Evolutionary conservation across 2,888 invertebrate species (phyloP), one percentile per base, ranked within the genome.

Genomic region (Drosophila picticornis): DNA sequence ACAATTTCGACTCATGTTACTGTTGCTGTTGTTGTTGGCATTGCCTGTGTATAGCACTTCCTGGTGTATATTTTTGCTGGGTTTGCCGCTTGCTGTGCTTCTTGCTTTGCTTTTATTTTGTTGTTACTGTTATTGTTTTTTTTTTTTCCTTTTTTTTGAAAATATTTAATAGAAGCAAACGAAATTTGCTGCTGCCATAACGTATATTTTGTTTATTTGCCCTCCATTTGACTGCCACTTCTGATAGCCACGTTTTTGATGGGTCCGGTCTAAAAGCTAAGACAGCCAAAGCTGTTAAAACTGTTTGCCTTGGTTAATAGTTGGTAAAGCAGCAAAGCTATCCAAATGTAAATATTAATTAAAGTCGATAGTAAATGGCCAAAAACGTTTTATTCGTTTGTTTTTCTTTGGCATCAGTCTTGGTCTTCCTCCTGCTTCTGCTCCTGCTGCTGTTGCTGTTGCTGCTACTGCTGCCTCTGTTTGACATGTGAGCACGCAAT

Each of bases 281-380:
- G 75, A 71, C 72, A 87, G 65, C 68, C 66, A 84, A 83, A 91
- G 86, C 91, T 86, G 91, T 88, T 86, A 86, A 91, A 74, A 88
- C 88, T 86, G 86, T 86, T 86, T 86, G 88, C 86, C 62, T 62
- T 75, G 74, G 90, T 80, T 86, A 86, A 91, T 86, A 86, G 91
- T 84, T 64, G 67, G 69, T 27, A 77, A 72, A 77, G 74, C 65
- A 59, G 60, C 70, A 59, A 27, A 82, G 77, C 77, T 50, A 74
- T 70, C 75, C 72, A 64, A 81, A 84, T 72, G 88, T 90, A 86
- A 86, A 86, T 90, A 86, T 91, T 86, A 91, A 90, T 86, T 86
- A 91, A 90, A 90, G 85, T 88, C 91, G 85, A 90, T 86, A 87
- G 91, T 90, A 89, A 90, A 89, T 86, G 85, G 84, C 90, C 90